Conservation (phyloP, 2,797 vertebrate genomes). For the Hypotaenidia philippensis region DNA sequence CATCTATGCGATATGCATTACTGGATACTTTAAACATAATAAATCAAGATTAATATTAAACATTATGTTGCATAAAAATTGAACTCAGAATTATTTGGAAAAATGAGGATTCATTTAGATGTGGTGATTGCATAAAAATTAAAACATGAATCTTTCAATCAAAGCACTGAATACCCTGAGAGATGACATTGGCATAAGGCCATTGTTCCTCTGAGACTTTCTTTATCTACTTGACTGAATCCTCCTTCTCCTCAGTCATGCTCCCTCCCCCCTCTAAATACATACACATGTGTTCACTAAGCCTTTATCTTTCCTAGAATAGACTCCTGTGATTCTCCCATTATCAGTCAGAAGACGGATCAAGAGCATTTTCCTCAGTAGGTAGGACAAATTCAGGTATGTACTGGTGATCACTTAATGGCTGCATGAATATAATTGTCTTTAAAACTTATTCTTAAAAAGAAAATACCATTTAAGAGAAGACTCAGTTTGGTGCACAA, state of each 20-base stretch:
- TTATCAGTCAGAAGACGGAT: background rate
- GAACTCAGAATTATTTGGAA: background rate
- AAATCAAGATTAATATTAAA: conserved; percentile 33
- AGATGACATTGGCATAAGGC: background rate
- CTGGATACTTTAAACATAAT: background rate
- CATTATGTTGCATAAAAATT: background rate
- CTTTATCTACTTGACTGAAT: background rate
- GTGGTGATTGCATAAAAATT: background rate
- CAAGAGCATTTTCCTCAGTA: background rate
- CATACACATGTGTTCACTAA: background rate
- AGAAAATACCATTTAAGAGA: background rate
- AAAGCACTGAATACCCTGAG: background rate
- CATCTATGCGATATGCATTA: background rate
- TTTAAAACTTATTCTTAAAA: background rate
- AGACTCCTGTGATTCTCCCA: background rate
- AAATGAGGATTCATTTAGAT: background rate
- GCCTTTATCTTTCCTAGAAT: background rate
- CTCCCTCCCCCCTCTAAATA: background rate
- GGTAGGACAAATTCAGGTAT: background rate
- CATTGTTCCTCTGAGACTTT: background rate
- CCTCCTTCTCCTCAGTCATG: rapidly evolving
- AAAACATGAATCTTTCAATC: background rate
- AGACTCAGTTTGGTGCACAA: background rate
- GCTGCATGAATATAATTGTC: background rate
- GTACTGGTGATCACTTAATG: background rate